These are phyloP conservation scores for Uloborus diversus DNA, from an alignment of 1,140 invertebrate species.

Conservation along the genomic window DNA sequence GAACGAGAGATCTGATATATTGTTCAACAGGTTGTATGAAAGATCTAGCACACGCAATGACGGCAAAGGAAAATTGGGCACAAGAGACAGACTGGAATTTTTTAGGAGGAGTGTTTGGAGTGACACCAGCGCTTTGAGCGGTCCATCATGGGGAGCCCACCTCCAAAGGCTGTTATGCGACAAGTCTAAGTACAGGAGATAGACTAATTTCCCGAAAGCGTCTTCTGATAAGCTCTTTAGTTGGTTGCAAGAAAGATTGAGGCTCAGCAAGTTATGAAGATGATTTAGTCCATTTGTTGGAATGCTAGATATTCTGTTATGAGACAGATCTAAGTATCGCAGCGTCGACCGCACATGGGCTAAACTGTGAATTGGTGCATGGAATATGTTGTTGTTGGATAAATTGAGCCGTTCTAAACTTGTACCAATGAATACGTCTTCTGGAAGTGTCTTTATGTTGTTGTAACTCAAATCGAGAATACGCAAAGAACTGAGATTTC, in stretches of 20 bases:
- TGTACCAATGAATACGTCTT: constrained; percentile 52
- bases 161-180: constrained; percentile 75
- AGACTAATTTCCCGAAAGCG: constrained; percentile 78
- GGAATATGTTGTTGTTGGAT: constrained; percentile 51
- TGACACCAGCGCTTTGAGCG: constrained; percentile 23
- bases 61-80: constrained; percentile 47
- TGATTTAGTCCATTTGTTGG: constrained; percentile 40
- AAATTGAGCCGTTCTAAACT: constrained; percentile 53
- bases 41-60: constrained; percentile 49
- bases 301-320: constrained; percentile 34
- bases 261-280: constrained; percentile 29
- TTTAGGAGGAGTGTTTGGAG: constrained; percentile 30
- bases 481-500: constrained; percentile 66
- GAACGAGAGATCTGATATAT: constrained; percentile 44
- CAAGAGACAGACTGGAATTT: constrained; percentile 21
- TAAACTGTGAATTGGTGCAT: constrained; percentile 22
- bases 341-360: constrained; percentile 14
- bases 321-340: constrained; percentile 44
- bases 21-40: constrained; percentile 51
- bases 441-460: constrained; percentile 77
- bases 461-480: constrained; percentile 83
- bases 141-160: not conserved
- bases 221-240: constrained; percentile 75
- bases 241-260: constrained; percentile 69
- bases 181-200: constrained; percentile 79